Evolutionary conservation across 2,888 invertebrate species (phyloP), one percentile per base, ranked within the genome.

Genomic region (Trypoxylon attenuatum): DNA sequence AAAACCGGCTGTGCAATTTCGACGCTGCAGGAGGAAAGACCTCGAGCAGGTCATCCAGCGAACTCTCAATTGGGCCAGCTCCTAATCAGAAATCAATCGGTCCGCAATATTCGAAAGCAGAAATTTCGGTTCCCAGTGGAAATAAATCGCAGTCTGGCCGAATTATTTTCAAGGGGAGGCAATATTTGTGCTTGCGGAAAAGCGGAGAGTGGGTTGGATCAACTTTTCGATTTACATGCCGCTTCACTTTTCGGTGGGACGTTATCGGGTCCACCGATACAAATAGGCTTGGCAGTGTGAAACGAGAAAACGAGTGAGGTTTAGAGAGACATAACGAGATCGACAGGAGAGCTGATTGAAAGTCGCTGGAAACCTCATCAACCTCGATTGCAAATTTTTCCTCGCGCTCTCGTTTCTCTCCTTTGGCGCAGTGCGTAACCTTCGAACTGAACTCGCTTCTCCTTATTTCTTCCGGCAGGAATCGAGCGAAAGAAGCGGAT

Each of bases 21-120:
- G 65, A 73, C 65, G 60, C 57, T 58, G 73, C 61, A 57, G 65
- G 59, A 66, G 57, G n/a, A n/a, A n/a, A n/a, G n/a, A n/a, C n/a
- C n/a, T n/a, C n/a, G n/a, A n/a, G n/a, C n/a, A n/a, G n/a, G n/a
- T n/a, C n/a, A n/a, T n/a, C n/a, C n/a, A n/a, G n/a, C n/a, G n/a
- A n/a, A n/a, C n/a, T n/a, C n/a, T n/a, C n/a, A n/a, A n/a, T n/a
- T n/a, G n/a, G n/a, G n/a, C n/a, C n/a, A n/a, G n/a, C n/a, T n/a
- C n/a, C n/a, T n/a, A n/a, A n/a, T n/a, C n/a, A n/a, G n/a, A n/a
- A n/a, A n/a, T n/a, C n/a, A n/a, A n/a, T n/a, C n/a, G n/a, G n/a
- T n/a, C n/a, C n/a, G n/a, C n/a, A n/a, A n/a, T n/a, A n/a, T n/a
- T n/a, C n/a, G n/a, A n/a, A n/a, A n/a, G n/a, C n/a, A n/a, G n/a